These are phyloP conservation scores for Scartelaos histophorus DNA, from an alignment of 2,113 vertebrate species.

Conservation along the genomic window DNA sequence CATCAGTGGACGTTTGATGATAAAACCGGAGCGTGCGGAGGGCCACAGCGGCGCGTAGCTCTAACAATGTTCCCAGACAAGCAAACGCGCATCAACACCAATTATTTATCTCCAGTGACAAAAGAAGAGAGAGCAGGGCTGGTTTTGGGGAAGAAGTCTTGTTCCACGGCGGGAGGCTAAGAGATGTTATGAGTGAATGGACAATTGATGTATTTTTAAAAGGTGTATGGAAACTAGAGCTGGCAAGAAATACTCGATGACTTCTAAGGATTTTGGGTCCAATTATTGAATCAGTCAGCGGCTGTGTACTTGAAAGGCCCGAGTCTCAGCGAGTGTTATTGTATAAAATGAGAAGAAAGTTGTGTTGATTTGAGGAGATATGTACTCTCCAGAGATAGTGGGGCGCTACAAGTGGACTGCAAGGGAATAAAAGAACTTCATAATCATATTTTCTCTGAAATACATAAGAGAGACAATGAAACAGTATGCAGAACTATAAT, in stretches of 20 bases:
- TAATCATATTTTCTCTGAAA: background rate
- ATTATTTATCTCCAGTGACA: conserved; percentile 9
- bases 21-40: background rate
- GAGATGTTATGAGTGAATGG: conserved; percentile 1
- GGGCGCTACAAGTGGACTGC: background rate
- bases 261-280: background rate
- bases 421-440: background rate
- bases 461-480: background rate
- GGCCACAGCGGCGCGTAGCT: background rate
- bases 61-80: conserved; percentile 1
- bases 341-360: background rate
- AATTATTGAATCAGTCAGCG: background rate
- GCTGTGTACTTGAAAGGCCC: background rate
- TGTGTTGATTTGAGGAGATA: conserved; percentile 4
- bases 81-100: conserved; percentile 3
- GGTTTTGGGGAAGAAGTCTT: background rate
- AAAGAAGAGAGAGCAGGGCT: background rate
- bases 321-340: background rate
- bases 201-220: conserved; percentile 3
- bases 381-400: background rate
- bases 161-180: conserved; percentile 4
- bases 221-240: background rate
- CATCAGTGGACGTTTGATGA: conserved; percentile 14
- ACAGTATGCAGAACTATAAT: background rate
- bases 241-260: background rate